Conservation (phyloP, 2,113 vertebrate species). For the Eptesicus fuscus region DNA sequence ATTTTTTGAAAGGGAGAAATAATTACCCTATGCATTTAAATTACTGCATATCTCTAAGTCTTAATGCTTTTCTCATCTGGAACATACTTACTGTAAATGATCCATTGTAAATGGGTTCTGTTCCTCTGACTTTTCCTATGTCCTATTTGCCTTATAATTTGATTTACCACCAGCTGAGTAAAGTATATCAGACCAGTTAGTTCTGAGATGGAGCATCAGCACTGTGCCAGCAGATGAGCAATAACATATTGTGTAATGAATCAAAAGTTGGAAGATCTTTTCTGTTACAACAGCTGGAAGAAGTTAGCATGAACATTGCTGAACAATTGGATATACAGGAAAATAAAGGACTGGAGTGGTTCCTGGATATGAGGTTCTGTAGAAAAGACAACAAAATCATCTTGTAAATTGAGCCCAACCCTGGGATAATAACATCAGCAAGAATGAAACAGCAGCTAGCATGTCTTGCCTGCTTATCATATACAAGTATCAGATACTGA, state of each 20-base stretch:
- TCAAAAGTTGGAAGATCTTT: not conserved
- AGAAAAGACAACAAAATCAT: not conserved
- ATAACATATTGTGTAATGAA: not conserved
- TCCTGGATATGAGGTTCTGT: not conserved
- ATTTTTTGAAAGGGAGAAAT: not conserved
- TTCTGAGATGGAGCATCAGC: not conserved
- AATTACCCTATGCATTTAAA: not conserved
- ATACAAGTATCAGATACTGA: not conserved
- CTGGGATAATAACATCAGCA: not conserved
- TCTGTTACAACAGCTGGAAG: constrained; percentile 20
- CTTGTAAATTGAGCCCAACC: not conserved
- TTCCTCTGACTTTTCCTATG: not conserved
- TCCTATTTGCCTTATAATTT: not conserved
- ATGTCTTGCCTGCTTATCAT: not conserved
- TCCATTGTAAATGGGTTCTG: not conserved
- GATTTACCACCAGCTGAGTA: not conserved
- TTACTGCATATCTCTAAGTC: not conserved
- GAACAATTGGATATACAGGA: not conserved
- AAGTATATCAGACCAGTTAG: not conserved
- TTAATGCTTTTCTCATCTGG: not conserved
- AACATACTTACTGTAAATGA: not conserved
- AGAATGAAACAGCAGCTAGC: not conserved
- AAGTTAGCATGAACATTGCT: not conserved
- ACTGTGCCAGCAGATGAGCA: not conserved
- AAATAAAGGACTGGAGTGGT: not conserved